Percentiles rank a stretch among this genome's conserved stretches.
phyloP scores from a whole-genome alignment of 2,113 vertebrate genomes.

The Phasianus colchicus region DNA sequence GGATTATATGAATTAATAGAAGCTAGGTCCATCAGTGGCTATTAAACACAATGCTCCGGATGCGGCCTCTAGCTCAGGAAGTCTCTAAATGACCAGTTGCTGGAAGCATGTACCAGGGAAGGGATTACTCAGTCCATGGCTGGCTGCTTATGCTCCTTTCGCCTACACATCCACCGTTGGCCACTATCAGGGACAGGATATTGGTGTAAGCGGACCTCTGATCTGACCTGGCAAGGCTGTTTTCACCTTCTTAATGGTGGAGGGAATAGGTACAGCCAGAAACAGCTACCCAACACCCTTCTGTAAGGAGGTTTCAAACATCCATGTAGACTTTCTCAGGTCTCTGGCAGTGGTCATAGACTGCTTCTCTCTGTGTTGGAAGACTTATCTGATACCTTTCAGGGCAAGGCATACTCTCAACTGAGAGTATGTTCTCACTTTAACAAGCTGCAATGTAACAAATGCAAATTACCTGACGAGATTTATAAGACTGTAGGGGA shows the following conservation, averaged over 20 bases:
- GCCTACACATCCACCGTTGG: background rate
- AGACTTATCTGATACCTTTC: background rate
- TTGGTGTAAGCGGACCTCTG: background rate
- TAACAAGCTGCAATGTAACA: background rate
- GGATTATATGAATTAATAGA: background rate
- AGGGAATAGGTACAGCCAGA: background rate
- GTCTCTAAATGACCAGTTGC: constrained; percentile 1
- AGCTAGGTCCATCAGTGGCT: background rate
- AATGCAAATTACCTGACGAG: background rate
- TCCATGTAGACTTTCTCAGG: background rate
- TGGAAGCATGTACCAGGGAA: constrained; percentile 25
- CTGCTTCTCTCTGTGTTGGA: background rate
- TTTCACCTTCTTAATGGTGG: background rate
- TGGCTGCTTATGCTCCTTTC: fast-evolving
- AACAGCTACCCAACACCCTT: background rate
- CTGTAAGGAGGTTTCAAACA: background rate
- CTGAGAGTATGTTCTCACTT: background rate
- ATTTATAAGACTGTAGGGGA: background rate
- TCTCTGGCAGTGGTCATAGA: background rate
- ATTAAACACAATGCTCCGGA: constrained; percentile 29
- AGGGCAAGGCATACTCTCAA: background rate
- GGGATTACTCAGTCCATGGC: background rate
- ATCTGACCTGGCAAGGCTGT: background rate
- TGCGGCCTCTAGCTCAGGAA: background rate
- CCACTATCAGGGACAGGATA: background rate